Percentiles rank a stretch among this genome's conserved stretches.
These are phyloP conservation scores for Canis aureus DNA, from an alignment of 2,113 vertebrate genomes.

Conservation along the genomic window DNA sequence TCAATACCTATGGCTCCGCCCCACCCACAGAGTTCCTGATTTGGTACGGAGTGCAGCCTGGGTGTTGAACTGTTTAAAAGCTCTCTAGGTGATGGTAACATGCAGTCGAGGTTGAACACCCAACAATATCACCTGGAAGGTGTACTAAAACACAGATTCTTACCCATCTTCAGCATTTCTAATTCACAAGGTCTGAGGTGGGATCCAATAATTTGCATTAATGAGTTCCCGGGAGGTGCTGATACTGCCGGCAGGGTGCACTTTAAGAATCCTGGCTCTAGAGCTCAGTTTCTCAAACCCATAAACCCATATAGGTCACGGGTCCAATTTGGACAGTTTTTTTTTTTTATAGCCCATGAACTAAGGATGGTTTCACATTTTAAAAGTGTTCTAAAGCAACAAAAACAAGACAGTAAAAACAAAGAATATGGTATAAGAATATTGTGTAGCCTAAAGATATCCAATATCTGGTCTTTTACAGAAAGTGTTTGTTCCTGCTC, in stretches of 20 bases:
- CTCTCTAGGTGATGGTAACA: background rate
- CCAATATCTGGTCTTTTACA: background rate
- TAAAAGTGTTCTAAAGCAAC: constrained; percentile 25
- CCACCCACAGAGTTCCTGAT: background rate
- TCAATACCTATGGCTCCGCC: background rate
- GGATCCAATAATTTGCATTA: background rate
- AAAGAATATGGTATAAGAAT: background rate
- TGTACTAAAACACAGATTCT: background rate
- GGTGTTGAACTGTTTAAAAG: background rate
- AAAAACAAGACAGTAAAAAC: background rate
- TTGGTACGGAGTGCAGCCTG: background rate
- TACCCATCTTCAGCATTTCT: background rate
- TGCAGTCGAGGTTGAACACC: background rate
- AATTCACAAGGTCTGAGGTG: background rate
- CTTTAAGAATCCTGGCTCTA: background rate
- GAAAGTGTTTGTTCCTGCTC: background rate
- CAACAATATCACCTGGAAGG: background rate
- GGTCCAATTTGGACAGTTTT: background rate
- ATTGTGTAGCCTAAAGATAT: background rate
- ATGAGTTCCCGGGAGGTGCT: background rate
- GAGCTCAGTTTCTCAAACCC: background rate
- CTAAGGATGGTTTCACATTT: background rate
- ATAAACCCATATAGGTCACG: background rate
- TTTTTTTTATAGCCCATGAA: background rate
- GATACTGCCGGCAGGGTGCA: background rate